These are phyloP conservation scores for Conus betulinus DNA, from an alignment of 1,140 invertebrate species.

Conservation along the genomic window DNA sequence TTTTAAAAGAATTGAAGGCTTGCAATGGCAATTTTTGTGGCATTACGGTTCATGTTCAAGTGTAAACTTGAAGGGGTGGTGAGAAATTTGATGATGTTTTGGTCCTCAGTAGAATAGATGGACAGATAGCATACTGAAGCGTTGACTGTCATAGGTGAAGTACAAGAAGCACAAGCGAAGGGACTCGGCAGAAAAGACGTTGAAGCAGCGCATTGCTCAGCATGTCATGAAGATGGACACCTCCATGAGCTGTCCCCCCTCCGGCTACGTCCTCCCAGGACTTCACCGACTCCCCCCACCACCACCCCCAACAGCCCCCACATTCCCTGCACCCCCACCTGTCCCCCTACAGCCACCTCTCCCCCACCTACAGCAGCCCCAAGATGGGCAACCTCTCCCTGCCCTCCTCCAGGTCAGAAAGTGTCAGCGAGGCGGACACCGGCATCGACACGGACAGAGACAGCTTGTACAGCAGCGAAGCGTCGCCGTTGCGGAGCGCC, in stretches of 20 bases:
- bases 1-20: too few species aligned
- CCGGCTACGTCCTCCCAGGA: conserved; percentile 22
- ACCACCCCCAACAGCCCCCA: neutral
- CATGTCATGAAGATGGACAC: conserved; percentile 22
- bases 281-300: neutral
- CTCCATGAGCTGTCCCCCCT: conserved; percentile 7
- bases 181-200: conserved; percentile 40
- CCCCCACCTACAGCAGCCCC: conserved; percentile 12
- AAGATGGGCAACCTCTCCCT: conserved; percentile 9
- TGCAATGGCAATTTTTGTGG: too few species aligned
- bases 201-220: conserved; percentile 52
- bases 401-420: neutral
- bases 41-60: too few species aligned
- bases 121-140: too few species aligned
- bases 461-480: conserved; percentile 5
- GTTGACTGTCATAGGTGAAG: conserved; percentile 83
- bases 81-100: too few species aligned
- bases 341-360: conserved; percentile 5
- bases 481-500: neutral
- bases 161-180: conserved; percentile 87
- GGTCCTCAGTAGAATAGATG: too few species aligned
- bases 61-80: too few species aligned
- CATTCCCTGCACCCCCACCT: conserved; percentile 16
- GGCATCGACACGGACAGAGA: conserved; percentile 10
- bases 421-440: conserved; percentile 26